Evolutionary conservation across 1,140 invertebrate species (phyloP).

Genomic region (Drosophila orosa): DNA sequence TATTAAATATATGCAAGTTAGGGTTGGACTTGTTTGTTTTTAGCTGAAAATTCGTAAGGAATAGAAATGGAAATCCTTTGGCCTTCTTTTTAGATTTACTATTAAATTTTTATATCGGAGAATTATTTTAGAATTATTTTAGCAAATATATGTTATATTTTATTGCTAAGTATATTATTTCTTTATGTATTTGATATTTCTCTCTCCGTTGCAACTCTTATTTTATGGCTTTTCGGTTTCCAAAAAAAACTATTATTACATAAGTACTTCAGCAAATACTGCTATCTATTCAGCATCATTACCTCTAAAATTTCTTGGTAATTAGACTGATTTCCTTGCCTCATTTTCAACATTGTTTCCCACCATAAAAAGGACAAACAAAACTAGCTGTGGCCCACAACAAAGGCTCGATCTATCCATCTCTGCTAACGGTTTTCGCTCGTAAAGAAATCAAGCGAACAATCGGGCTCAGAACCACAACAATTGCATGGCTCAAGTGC

Average conservation of each 20-base stretch:
- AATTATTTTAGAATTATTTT: no score
- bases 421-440: slow-evolving; percentile 63
- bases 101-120: no score
- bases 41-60: neutral
- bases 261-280: slow-evolving; percentile 4
- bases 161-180: no score
- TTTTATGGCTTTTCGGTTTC: neutral
- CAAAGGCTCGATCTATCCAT: slow-evolving; percentile 41
- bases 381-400: slow-evolving; percentile 32
- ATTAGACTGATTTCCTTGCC: slow-evolving; percentile 57
- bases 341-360: slow-evolving; percentile 61
- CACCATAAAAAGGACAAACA: slow-evolving; percentile 45
- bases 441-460: slow-evolving; percentile 68
- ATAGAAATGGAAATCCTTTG: neutral
- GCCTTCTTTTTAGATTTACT: no score
- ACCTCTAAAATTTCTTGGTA: slow-evolving; percentile 57
- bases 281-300: slow-evolving; percentile 44
- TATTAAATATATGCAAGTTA: neutral
- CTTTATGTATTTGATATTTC: neutral
- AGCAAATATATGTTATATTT: no score
- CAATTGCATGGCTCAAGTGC: slow-evolving; percentile 72
- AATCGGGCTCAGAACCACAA: slow-evolving; percentile 63
- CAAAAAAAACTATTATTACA: neutral
- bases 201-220: neutral
- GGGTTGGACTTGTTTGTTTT: no score